Percentiles rank a stretch among this genome's conserved stretches.
Evolutionary conservation across 2,113 vertebrate species (phyloP).

Genomic region (Spilogale gracilis): DNA sequence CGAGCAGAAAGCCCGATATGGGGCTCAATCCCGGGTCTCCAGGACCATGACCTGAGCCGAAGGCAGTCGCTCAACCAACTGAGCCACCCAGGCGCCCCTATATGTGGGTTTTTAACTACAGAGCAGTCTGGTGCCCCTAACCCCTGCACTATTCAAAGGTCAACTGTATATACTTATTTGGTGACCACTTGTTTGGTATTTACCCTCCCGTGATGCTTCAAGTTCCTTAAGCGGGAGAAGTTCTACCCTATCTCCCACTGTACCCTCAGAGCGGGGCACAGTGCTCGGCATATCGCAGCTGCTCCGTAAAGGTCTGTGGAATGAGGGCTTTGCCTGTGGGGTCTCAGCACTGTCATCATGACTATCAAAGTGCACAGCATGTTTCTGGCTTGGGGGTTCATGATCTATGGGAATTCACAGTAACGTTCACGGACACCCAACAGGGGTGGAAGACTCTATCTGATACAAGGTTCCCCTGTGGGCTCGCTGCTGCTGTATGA

Average conservation of each 20-base stretch:
- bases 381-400: background rate
- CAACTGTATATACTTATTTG: background rate
- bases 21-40: too few relatives aligned
- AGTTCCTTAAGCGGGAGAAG: background rate
- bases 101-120: background rate
- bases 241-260: background rate
- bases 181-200: background rate
- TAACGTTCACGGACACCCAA: background rate
- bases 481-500: background rate
- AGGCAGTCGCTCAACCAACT: too few relatives aligned
- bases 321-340: background rate
- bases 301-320: background rate
- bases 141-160: background rate
- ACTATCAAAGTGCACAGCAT: background rate
- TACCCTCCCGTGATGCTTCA: background rate
- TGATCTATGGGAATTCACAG: background rate
- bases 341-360: background rate
- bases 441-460: background rate
- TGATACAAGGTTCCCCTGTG: rapidly evolving
- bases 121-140: background rate
- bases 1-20: too few relatives aligned
- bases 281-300: background rate
- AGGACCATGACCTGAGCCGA: too few relatives aligned
- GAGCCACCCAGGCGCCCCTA: too few relatives aligned
- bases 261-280: background rate